Evolutionary conservation across 2,113 vertebrate species (phyloP).

Genomic region (Amblyornis subalaris): DNA sequence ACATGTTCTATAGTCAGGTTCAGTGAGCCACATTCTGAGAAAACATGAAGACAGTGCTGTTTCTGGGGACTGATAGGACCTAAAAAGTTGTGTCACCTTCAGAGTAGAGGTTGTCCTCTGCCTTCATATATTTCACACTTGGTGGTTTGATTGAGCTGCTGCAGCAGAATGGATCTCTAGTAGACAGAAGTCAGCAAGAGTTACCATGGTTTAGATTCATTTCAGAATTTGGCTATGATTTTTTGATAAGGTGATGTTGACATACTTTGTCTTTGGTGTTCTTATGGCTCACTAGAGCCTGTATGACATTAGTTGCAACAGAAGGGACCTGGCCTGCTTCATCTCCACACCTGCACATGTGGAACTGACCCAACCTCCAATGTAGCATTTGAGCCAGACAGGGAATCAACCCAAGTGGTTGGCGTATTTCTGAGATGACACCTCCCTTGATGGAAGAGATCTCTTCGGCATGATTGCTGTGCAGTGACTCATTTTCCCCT

Average conservation of each 20-base stretch:
- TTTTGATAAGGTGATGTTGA: not conserved
- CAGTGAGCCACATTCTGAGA: not conserved
- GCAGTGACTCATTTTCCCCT: not conserved
- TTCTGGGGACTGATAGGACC: not conserved
- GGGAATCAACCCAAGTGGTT: not conserved
- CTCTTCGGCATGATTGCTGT: not conserved
- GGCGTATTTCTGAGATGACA: accelerated
- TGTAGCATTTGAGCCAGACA: not conserved
- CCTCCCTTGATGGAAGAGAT: not conserved
- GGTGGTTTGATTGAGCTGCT: not conserved
- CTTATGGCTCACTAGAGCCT: not conserved
- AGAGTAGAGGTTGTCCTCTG: not conserved
- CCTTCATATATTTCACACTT: not conserved
- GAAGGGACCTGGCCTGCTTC: not conserved
- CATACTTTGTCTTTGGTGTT: not conserved
- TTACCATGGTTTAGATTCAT: not conserved
- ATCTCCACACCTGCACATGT: not conserved
- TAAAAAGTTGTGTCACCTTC: not conserved
- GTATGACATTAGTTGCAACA: not conserved
- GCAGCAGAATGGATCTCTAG: not conserved
- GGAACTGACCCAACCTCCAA: not conserved
- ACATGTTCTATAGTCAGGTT: not conserved
- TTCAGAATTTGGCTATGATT: not conserved
- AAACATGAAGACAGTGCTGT: not conserved
- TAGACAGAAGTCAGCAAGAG: not conserved